Conservation (phyloP, 2,113 vertebrate species). For the Xenopus laevis region DNA sequence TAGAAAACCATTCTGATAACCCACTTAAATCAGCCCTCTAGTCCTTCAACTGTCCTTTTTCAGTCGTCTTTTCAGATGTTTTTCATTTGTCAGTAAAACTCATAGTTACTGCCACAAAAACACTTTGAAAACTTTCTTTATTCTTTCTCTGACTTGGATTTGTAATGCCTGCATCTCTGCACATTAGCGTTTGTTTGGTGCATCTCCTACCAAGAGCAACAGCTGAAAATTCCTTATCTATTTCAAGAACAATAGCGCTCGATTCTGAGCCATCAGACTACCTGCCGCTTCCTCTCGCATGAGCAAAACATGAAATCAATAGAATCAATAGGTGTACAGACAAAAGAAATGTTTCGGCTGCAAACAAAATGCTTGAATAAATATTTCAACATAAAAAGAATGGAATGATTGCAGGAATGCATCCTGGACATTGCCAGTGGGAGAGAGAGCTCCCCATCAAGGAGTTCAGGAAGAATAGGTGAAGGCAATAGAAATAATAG, state of each 20-base stretch:
- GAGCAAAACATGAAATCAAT: conserved; percentile 45
- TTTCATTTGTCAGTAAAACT: too few relatives aligned
- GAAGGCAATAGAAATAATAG: not conserved
- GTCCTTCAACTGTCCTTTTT: too few relatives aligned
- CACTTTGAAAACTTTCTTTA: not conserved
- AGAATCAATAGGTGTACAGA: conserved; percentile 12
- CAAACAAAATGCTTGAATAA: conserved; percentile 36
- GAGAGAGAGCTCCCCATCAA: not conserved
- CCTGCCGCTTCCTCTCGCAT: conserved; percentile 32
- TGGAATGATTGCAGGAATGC: conserved; percentile 9
- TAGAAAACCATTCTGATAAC: too few relatives aligned
- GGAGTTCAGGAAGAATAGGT: not conserved
- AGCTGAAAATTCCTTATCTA: conserved; percentile 33
- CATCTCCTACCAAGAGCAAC: not conserved
- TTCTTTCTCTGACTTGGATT: not conserved
- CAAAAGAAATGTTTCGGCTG: conserved; percentile 38
- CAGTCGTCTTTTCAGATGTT: too few relatives aligned
- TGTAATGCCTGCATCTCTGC: not conserved
- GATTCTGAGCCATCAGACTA: conserved; percentile 32
- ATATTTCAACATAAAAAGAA: conserved; percentile 37
- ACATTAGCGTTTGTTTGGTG: not conserved
- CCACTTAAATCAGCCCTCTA: too few relatives aligned
- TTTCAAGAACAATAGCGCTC: conserved; percentile 38
- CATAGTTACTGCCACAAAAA: too few relatives aligned
- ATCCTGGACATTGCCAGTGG: not conserved